Percentiles rank a stretch among this genome's conserved stretches.
Conservation (phyloP, 2,888 invertebrate species). For the Chorisops tibialis region DNA sequence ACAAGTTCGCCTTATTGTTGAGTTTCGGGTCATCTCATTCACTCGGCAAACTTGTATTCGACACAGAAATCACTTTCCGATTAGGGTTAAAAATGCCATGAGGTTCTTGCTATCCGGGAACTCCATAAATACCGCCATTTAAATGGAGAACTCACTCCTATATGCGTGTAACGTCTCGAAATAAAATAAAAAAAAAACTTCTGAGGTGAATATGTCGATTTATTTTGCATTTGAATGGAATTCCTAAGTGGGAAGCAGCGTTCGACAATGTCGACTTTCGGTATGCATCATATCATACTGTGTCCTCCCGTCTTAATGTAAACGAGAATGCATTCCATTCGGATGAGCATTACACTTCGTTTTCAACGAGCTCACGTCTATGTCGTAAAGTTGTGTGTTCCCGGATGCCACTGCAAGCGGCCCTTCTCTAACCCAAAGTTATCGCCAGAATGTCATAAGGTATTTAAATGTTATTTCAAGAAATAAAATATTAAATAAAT, state of each 20-base stretch:
- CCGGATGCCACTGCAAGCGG: too few species aligned
- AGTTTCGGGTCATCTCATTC: too few species aligned
- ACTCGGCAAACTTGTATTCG: background rate
- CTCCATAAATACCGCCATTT: too few species aligned
- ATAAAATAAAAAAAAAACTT: conserved; percentile 5
- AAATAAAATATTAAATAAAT: too few species aligned
- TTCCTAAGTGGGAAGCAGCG: background rate
- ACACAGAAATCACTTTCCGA: conserved; percentile 23
- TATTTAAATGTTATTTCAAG: too few species aligned
- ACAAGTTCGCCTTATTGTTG: too few species aligned
- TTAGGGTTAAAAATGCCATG: conserved; percentile 27
- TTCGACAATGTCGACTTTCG: background rate
- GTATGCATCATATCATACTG: conserved; percentile 1
- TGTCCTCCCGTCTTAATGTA: background rate
- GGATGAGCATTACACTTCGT: background rate
- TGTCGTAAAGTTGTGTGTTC: too few species aligned
- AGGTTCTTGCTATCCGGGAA: conserved; percentile 11
- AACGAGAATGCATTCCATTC: background rate
- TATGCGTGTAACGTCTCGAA: background rate
- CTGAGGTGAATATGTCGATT: conserved; percentile 20
- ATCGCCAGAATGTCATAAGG: too few species aligned
- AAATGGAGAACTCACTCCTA: too few species aligned
- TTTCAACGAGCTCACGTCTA: background rate
- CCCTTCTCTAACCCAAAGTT: too few species aligned
- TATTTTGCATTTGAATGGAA: conserved; percentile 22